Evolutionary conservation across 1,140 invertebrate species (phyloP).

Genomic region (Probaryconus sp.): DNA sequence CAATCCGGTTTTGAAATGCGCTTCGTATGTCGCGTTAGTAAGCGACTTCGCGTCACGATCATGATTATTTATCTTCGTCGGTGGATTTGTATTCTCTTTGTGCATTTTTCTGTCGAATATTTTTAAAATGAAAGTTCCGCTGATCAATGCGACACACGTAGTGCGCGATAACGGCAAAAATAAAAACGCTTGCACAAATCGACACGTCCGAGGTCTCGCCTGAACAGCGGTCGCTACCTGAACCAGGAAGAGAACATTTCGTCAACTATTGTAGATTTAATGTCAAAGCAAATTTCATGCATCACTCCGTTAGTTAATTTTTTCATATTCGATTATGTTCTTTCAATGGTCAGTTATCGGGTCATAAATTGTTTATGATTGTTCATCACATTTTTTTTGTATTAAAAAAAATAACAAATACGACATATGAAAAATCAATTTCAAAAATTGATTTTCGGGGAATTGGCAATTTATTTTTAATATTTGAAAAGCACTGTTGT

Average conservation of each 20-base stretch:
- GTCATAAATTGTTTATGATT: no score
- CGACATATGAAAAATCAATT: no score
- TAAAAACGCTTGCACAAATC: background rate
- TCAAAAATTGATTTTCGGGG: no score
- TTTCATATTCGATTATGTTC: no score
- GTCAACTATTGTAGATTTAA: constrained; percentile 42
- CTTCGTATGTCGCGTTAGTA: constrained; percentile 31
- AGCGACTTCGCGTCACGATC: constrained; percentile 35
- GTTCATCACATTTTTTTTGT: no score
- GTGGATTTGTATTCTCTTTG: constrained; percentile 21
- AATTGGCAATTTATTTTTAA: no score
- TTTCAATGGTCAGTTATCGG: no score
- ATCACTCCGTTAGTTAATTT: constrained; percentile 23
- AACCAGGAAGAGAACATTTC: constrained; percentile 19
- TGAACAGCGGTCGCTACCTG: background rate
- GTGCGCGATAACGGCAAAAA: background rate
- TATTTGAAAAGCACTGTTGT: no score
- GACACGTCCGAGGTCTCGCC: background rate
- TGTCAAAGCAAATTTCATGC: constrained; percentile 44
- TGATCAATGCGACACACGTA: constrained; percentile 18
- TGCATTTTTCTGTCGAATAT: constrained; percentile 26
- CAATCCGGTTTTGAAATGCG: constrained; percentile 35
- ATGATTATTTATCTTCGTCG: constrained; percentile 50
- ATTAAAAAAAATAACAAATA: no score
- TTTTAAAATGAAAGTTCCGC: constrained; percentile 25